A percentile compares a stretch with the other conserved stretches of the same genome.
Conservation (phyloP, 2,797 vertebrate species). For the Chaenodraco wilsoni region DNA sequence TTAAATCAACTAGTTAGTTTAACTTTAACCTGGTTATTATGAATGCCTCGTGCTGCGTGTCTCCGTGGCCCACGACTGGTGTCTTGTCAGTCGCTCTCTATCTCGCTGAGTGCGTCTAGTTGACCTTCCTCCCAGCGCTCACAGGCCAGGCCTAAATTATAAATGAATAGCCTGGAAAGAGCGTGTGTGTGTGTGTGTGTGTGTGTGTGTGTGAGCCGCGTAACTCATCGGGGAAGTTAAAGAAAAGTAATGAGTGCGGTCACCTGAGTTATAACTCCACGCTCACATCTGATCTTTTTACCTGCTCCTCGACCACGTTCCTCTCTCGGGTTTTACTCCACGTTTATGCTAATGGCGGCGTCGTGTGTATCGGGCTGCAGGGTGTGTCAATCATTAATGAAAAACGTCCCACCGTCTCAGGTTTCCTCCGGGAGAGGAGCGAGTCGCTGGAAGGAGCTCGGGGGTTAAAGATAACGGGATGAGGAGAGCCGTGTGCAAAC, state of each 20-base stretch:
- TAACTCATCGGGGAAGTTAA: constrained; percentile 54
- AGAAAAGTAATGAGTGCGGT: constrained; percentile 36
- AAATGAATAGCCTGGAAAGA: constrained; percentile 75
- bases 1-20: no score
- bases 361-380: constrained; percentile 45
- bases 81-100: constrained; percentile 65
- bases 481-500: constrained; percentile 57
- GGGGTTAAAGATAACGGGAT: constrained; percentile 79
- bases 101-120: constrained; percentile 72
- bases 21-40: background rate
- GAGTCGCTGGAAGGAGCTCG: constrained; percentile 60
- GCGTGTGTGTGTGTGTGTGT: background rate
- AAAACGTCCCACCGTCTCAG: constrained; percentile 74
- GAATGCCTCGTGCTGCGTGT: constrained; percentile 1
- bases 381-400: constrained; percentile 85
- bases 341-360: background rate
- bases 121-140: constrained; percentile 78
- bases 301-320: background rate
- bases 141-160: constrained; percentile 79
- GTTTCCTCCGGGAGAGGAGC: constrained; percentile 74
- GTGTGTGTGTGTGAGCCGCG: constrained; percentile 33
- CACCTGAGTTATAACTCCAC: constrained; percentile 32
- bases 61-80: constrained; percentile 33
- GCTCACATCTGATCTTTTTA: background rate
- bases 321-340: background rate